phyloP scores from a whole-genome alignment of 1,140 invertebrate genomes.

The Akabosia matsudoensis region DNA sequence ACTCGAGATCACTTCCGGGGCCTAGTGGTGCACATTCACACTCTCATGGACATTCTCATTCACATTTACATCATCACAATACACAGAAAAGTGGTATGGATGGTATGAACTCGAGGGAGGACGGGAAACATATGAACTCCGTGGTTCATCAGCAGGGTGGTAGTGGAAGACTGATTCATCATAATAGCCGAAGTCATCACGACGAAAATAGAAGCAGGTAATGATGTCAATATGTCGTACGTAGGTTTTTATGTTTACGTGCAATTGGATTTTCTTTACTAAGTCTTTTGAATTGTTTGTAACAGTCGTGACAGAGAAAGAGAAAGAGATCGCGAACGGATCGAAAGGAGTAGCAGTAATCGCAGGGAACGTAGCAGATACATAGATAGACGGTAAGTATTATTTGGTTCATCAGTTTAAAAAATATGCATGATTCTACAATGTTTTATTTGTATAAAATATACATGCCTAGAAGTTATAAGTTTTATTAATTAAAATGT shows the following conservation, averaged over 20 bases:
- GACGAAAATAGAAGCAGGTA: conserved; percentile 21
- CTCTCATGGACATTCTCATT: conserved; percentile 32
- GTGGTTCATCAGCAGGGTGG: not conserved
- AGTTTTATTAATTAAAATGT: conserved; percentile 4
- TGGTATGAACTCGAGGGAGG: not conserved
- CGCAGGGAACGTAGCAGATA: conserved; percentile 10
- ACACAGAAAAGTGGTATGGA: not conserved
- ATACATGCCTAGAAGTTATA: not conserved
- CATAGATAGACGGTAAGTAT: conserved; percentile 6
- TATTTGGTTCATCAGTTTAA: too few relatives aligned
- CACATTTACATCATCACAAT: conserved; percentile 8
- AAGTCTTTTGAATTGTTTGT: not conserved
- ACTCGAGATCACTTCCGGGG: conserved; percentile 9
- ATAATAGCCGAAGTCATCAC: conserved; percentile 17
- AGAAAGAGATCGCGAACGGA: conserved; percentile 11
- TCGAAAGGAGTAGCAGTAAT: conserved; percentile 15
- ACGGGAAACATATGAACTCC: conserved; percentile 15
- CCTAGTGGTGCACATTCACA: conserved; percentile 22
- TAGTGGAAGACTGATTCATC: conserved; percentile 28
- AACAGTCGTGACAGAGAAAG: conserved; percentile 14
- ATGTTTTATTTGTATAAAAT: not conserved
- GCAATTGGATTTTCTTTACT: not conserved
- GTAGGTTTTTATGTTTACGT: not conserved
- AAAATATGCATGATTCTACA: too few relatives aligned
- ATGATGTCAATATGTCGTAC: too few relatives aligned